A percentile compares a stretch with the other conserved stretches of the same genome.
phyloP scores from a whole-genome alignment of 1,140 invertebrate genomes.

The Protaetia brevitarsis region DNA sequence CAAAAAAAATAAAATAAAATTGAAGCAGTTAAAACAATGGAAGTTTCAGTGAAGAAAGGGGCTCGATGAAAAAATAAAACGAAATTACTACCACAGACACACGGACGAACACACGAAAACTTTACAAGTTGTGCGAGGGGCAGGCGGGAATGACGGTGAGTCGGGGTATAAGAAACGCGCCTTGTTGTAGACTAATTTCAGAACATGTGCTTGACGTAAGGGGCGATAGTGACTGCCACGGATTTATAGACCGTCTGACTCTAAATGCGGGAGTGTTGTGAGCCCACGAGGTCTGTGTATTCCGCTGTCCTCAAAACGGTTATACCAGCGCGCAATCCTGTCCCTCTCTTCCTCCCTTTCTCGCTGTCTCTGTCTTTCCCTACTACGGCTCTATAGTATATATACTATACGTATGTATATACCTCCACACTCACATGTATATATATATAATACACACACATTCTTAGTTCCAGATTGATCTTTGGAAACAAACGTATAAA shows the following conservation, averaged over 20 bases:
- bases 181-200: not conserved
- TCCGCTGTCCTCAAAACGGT: constrained; percentile 33
- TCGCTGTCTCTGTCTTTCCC: constrained; percentile 23
- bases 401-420: constrained; percentile 16
- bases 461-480: constrained; percentile 27
- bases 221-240: not conserved
- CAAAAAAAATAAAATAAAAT: too few relatives aligned
- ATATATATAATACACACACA: constrained; percentile 1
- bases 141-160: too few relatives aligned
- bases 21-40: too few relatives aligned
- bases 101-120: too few relatives aligned
- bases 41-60: too few relatives aligned
- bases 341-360: constrained; percentile 20
- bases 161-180: too few relatives aligned
- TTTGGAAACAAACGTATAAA: constrained; percentile 23
- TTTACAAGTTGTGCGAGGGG: too few relatives aligned
- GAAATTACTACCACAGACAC: too few relatives aligned
- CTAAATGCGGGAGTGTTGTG: constrained; percentile 35
- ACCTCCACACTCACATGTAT: not conserved
- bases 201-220: constrained; percentile 18
- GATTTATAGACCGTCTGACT: constrained; percentile 32
- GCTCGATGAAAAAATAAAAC: too few relatives aligned
- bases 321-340: constrained; percentile 23
- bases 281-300: constrained; percentile 39
- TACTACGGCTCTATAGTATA: constrained; percentile 20